phyloP scores from a whole-genome alignment of 2,888 invertebrate species.

The Pyrrhia umbra region DNA sequence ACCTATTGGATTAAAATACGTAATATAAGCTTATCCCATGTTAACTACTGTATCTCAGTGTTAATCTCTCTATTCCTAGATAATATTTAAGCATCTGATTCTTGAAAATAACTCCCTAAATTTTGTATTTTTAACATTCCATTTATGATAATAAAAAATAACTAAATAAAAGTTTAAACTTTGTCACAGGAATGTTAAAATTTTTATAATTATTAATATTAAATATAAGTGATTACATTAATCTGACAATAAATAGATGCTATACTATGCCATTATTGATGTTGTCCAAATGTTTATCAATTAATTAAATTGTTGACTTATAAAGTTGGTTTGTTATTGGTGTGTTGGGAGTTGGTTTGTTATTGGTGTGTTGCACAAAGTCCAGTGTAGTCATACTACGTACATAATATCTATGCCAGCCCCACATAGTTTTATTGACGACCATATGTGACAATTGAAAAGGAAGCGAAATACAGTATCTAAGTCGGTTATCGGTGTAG shows the following conservation, averaged over 20 bases:
- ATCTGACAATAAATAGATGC: constrained; percentile 81
- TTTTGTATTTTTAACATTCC: constrained; percentile 65
- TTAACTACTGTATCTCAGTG: constrained; percentile 20
- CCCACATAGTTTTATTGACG: no score
- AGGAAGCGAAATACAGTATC: no score
- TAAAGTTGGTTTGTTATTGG: no score
- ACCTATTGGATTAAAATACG: no score
- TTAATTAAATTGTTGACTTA: constrained; percentile 80
- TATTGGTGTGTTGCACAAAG: no score
- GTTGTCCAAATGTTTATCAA: constrained; percentile 79
- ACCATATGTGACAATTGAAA: no score
- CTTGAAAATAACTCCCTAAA: constrained; percentile 22
- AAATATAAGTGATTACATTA: constrained; percentile 61
- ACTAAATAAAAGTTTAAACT: no score
- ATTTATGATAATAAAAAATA: constrained; percentile 41
- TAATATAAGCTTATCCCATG: constrained; percentile 3
- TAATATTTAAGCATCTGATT: constrained; percentile 51
- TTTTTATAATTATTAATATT: constrained; percentile 50
- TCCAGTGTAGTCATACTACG: no score
- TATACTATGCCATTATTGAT: constrained; percentile 68
- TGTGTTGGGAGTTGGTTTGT: no score
- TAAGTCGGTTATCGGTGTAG: no score
- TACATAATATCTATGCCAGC: no score
- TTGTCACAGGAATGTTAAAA: constrained; percentile 60
- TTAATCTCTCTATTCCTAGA: constrained; percentile 40